Evolutionary conservation across 2,888 invertebrate species (phyloP).

Genomic region (Beris chalybata): DNA sequence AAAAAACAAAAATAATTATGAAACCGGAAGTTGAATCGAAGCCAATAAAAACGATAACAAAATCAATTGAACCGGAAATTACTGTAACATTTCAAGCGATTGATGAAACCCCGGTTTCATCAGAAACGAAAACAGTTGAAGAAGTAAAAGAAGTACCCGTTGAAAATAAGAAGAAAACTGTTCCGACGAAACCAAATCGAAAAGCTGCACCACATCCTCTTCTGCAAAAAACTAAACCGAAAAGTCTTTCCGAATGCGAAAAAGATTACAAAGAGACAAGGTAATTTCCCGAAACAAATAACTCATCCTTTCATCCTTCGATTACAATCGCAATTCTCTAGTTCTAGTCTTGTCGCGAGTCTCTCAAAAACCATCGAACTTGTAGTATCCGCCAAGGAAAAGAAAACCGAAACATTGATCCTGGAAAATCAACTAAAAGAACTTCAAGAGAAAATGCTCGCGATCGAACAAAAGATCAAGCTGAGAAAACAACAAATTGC

Average conservation of each 20-base stretch:
- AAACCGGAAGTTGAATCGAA: no score
- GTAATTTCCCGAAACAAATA: conserved; percentile 8
- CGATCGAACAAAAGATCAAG: conserved; percentile 15
- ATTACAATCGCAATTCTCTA: conserved; percentile 34
- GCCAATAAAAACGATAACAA: no score
- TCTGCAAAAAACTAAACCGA: neutral
- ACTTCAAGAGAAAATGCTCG: conserved; percentile 46
- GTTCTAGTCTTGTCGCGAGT: conserved; percentile 48
- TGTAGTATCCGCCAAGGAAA: conserved; percentile 48
- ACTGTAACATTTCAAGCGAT: neutral
- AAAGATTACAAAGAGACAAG: conserved; percentile 13
- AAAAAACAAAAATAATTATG: no score
- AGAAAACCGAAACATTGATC: conserved; percentile 48
- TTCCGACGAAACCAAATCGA: no score
- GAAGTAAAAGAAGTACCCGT: no score
- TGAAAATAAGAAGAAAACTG: no score
- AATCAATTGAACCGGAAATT: neutral
- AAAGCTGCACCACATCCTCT: no score
- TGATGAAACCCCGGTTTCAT: neutral
- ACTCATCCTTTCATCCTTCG: neutral
- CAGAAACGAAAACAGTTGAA: neutral
- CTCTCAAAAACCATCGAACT: conserved; percentile 50
- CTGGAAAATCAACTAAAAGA: conserved; percentile 48
- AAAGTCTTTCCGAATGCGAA: conserved; percentile 12
- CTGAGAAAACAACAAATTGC: conserved; percentile 43